A percentile compares a stretch with the other conserved stretches of the same genome.
phyloP scores from a whole-genome alignment of 2,113 vertebrate genomes.

The Monarcha castaneiventris region DNA sequence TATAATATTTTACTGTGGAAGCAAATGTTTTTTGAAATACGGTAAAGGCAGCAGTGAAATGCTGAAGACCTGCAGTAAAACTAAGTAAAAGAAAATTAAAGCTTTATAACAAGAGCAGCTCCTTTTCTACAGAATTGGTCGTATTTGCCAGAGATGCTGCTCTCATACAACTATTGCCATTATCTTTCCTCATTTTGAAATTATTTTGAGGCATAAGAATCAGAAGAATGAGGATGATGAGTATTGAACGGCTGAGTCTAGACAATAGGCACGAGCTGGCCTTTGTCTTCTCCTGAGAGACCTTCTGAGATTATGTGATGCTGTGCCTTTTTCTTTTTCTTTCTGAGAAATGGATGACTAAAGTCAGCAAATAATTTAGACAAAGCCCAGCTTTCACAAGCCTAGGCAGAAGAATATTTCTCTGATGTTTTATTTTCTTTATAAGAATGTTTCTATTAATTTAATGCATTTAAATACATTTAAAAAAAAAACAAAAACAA shows the following conservation, averaged over 20 bases:
- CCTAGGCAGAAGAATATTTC: neutral
- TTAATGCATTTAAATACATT: neutral
- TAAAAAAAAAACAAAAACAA: neutral
- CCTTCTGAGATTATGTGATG: neutral
- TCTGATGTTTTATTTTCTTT: conserved; percentile 9
- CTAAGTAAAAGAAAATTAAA: conserved; percentile 9
- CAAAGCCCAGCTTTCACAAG: neutral
- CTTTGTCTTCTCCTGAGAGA: conserved; percentile 31
- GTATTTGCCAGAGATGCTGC: neutral
- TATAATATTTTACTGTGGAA: neutral
- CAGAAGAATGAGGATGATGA: conserved; percentile 9
- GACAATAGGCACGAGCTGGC: conserved; percentile 1
- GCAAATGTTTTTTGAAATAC: neutral
- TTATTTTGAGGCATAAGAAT: conserved; percentile 30
- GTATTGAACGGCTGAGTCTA: neutral
- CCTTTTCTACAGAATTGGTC: neutral
- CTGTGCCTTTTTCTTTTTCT: neutral
- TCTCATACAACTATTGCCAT: neutral
- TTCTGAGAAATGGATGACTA: neutral
- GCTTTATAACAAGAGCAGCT: neutral
- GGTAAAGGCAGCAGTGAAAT: neutral
- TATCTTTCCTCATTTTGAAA: conserved; percentile 16
- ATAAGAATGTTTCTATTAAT: neutral
- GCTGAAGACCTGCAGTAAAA: conserved; percentile 3
- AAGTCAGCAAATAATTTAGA: conserved; percentile 50